Conservation (phyloP, 2,797 vertebrate species). For the Microhierax caerulescens region DNA sequence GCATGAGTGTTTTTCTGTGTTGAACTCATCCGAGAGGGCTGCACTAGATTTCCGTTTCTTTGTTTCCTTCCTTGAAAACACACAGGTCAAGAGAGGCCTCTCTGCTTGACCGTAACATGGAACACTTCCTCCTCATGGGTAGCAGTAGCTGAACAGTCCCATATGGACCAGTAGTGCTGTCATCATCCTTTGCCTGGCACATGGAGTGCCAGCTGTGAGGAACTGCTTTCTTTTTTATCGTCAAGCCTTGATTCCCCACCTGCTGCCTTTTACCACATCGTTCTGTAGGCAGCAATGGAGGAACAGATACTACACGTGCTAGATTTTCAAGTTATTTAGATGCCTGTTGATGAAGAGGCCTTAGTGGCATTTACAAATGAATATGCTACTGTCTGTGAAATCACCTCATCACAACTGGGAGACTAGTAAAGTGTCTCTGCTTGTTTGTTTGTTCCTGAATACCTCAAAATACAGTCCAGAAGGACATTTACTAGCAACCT, state of each 20-base stretch:
- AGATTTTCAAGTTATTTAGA: background rate
- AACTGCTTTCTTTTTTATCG: background rate
- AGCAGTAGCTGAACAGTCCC: background rate
- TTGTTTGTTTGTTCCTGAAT: background rate
- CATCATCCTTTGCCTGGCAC: background rate
- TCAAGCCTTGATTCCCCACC: background rate
- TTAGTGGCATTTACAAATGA: background rate
- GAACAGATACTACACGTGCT: background rate
- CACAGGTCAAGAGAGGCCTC: background rate
- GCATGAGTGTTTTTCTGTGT: background rate
- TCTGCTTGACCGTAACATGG: rapidly evolving
- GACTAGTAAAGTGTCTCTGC: background rate
- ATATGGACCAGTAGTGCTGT: background rate
- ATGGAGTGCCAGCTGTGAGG: background rate
- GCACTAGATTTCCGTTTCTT: background rate
- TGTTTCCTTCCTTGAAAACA: background rate
- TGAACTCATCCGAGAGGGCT: background rate
- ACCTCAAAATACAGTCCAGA: background rate
- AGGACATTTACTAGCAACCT: background rate
- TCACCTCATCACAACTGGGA: background rate
- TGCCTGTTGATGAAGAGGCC: background rate
- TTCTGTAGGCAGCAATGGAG: background rate
- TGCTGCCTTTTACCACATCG: background rate
- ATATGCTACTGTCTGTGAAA: background rate
- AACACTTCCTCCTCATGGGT: background rate